Percentiles rank a stretch among this genome's conserved stretches.
These are phyloP conservation scores for Selene dorsalis DNA, from an alignment of 2,797 vertebrate species.

Conservation along the genomic window DNA sequence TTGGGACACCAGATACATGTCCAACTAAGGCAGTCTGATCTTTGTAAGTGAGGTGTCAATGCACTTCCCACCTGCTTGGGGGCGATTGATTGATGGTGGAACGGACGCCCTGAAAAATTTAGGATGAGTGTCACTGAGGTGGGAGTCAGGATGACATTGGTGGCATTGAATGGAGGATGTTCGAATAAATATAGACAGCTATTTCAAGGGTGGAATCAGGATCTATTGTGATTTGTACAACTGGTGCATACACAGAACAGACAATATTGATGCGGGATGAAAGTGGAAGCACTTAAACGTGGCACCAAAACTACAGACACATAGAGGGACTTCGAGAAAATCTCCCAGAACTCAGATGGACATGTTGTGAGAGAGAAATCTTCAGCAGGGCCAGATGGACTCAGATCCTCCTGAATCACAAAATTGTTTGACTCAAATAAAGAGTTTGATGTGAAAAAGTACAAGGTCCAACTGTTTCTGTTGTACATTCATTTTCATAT, in stretches of 20 bases:
- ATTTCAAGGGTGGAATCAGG: conserved; percentile 37
- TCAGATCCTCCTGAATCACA: too few species aligned
- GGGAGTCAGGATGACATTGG: background rate
- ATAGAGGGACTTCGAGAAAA: background rate
- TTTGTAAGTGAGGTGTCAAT: conserved; percentile 32
- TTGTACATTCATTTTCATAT: too few species aligned
- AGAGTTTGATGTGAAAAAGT: too few species aligned
- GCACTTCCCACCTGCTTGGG: conserved; percentile 51
- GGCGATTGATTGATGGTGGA: conserved; percentile 36
- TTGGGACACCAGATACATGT: conserved; percentile 30
- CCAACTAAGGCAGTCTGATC: conserved; percentile 55
- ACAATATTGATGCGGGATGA: conserved; percentile 2
- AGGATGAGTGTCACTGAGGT: conserved; percentile 45
- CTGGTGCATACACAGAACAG: background rate
- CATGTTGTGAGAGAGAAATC: too few species aligned
- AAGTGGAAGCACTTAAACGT: background rate
- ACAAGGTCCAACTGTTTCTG: too few species aligned
- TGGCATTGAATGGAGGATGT: conserved; percentile 12
- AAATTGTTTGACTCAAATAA: too few species aligned
- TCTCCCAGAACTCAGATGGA: too few species aligned
- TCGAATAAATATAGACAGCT: conserved; percentile 24
- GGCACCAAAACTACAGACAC: background rate
- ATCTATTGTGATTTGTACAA: conserved; percentile 48
- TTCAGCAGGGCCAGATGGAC: too few species aligned
- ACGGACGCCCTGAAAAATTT: conserved; percentile 32